These are phyloP conservation scores for Linhomoeus sp. DNA, from an alignment of 2,888 invertebrate species.

Conservation along the genomic window DNA sequence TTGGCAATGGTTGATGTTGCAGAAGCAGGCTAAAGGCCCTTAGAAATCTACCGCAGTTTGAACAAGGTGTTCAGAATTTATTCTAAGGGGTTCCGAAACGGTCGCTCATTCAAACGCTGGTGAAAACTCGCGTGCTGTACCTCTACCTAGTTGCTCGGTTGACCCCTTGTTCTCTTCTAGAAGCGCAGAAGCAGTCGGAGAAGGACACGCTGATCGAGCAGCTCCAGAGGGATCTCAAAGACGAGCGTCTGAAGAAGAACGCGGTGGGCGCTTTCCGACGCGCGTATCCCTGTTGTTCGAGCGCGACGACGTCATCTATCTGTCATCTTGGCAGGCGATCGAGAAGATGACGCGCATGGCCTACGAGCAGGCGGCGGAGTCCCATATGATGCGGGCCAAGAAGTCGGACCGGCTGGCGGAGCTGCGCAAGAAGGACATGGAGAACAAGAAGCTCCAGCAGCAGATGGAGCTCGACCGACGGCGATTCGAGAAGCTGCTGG, in stretches of 20 bases:
- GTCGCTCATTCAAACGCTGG: not conserved
- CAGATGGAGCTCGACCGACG: too few species aligned
- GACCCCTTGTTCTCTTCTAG: too few species aligned
- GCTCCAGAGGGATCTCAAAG: not conserved
- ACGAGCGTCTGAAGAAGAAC: not conserved
- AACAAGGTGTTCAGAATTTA: too few species aligned
- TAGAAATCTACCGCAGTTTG: too few species aligned
- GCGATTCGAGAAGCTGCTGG: too few species aligned
- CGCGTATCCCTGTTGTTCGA: not conserved
- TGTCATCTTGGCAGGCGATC: conserved; percentile 49
- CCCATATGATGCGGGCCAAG: conserved; percentile 28
- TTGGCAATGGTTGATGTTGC: too few species aligned
- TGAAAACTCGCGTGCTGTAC: not conserved
- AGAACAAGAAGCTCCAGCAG: conserved; percentile 69
- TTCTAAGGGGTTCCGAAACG: too few species aligned
- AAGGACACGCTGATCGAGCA: not conserved
- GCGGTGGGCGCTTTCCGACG: not conserved
- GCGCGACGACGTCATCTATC: not conserved
- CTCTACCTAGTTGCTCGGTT: too few species aligned
- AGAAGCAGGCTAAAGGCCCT: too few species aligned
- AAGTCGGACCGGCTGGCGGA: conserved; percentile 35
- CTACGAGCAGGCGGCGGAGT: conserved; percentile 65
- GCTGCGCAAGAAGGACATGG: conserved; percentile 71
- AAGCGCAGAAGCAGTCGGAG: too few species aligned
- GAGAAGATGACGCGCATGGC: conserved; percentile 91